Conservation (phyloP, 2,113 vertebrate species). For the Herpailurus yagouaroundi region DNA sequence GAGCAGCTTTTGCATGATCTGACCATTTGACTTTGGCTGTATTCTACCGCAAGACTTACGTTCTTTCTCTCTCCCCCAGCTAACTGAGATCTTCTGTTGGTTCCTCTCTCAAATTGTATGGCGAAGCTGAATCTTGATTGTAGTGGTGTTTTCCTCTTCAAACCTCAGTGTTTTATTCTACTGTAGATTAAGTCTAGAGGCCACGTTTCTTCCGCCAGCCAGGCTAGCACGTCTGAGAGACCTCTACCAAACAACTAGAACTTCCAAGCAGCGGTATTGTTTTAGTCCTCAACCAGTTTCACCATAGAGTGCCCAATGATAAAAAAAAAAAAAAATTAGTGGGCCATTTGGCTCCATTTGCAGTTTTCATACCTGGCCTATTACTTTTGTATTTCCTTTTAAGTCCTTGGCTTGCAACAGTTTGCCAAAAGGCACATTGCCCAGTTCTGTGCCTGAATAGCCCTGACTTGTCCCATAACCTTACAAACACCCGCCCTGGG, state of each 20-base stretch:
- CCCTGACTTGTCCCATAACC: conserved; percentile 61
- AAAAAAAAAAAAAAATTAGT: conserved; percentile 2
- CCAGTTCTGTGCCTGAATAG: conserved; percentile 40
- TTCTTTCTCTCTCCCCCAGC: not conserved
- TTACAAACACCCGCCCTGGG: not conserved
- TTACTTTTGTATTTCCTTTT: conserved; percentile 41
- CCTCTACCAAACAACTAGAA: not conserved
- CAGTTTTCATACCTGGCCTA: conserved; percentile 23
- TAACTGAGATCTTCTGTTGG: not conserved
- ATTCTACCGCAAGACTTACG: not conserved
- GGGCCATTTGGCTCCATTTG: not conserved
- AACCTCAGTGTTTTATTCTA: not conserved
- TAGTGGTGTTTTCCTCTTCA: not conserved
- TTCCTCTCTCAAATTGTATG: not conserved
- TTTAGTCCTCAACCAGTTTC: not conserved
- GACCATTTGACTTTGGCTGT: not conserved
- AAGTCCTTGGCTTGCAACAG: not conserved
- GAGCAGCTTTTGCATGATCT: not conserved
- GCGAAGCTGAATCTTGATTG: not conserved
- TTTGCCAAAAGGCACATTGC: conserved; percentile 34
- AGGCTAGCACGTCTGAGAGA: not conserved
- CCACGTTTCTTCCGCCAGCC: not conserved
- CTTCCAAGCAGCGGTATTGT: not conserved
- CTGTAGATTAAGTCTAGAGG: not conserved
- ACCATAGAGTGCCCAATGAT: not conserved